Conservation (phyloP, 2,888 invertebrate species). For the Ashinkailepas kermadecensis region DNA sequence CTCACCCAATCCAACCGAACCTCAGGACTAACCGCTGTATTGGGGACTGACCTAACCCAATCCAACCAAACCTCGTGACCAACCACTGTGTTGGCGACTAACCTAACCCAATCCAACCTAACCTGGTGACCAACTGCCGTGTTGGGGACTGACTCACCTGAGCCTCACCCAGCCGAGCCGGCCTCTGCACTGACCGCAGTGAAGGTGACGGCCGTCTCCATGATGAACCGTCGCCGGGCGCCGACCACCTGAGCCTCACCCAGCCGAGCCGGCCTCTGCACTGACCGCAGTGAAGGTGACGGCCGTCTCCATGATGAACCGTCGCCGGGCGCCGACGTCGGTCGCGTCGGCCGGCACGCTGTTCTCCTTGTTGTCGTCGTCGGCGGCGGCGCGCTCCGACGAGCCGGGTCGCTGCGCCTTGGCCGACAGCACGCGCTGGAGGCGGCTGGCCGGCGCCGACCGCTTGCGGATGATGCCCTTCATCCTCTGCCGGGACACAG, state of each 20-base stretch:
- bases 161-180: background rate
- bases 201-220: slow-evolving; percentile 37
- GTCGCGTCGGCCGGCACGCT: background rate
- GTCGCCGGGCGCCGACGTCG: slow-evolving; percentile 37
- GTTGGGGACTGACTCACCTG: background rate
- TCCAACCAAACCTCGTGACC: no score
- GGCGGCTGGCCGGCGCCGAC: slow-evolving; percentile 53
- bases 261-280: background rate
- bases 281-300: slow-evolving; percentile 37
- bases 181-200: slow-evolving; percentile 35
- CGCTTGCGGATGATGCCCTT: slow-evolving; percentile 66
- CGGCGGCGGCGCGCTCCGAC: slow-evolving; percentile 39
- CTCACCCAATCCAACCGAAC: no score
- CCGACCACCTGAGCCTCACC: background rate
- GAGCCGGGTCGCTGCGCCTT: slow-evolving; percentile 37
- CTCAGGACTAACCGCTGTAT: no score
- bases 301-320: slow-evolving; percentile 39
- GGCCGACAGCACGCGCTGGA: slow-evolving; percentile 47
- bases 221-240: slow-evolving; percentile 40
- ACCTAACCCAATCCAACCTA: background rate
- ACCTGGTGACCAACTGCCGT: background rate
- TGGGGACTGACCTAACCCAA: no score
- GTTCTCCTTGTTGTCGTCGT: background rate
- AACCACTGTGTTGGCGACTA: no score
- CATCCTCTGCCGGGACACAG: slow-evolving; percentile 53